Evolutionary conservation across 37 sponge, comb jelly and placozoan genomes (phyloP), one percentile per base, ranked within the genome.

Genomic region (Beroe forskalii): DNA sequence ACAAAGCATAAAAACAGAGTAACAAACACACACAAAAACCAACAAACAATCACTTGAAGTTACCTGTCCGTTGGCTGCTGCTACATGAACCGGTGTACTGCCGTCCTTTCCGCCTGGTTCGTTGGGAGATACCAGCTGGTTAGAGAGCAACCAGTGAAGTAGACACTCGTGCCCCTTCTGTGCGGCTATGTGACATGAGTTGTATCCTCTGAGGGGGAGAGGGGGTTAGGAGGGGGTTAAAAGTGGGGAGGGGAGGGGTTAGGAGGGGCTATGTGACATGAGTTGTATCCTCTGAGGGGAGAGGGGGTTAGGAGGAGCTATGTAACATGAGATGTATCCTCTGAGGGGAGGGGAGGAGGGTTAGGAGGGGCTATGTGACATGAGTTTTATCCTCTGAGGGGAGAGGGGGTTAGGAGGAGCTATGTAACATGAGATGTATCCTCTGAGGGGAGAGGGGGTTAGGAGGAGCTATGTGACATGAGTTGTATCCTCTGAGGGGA

Each of bases 311-410:
- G 39, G 12, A 32, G 39, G 23, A 39, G 14, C 39, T 6, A 20
- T n/a, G n/a, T n/a, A n/a, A n/a, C n/a, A n/a, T n/a, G n/a, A n/a
- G n/a, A n/a, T n/a, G n/a, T n/a, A n/a, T n/a, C n/a, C n/a, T n/a
- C n/a, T n/a, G n/a, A n/a, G n/a, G n/a, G n/a, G n/a, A n/a, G n/a
- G n/a, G n/a, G n/a, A n/a, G n/a, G n/a, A n/a, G n/a, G n/a, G n/a
- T n/a, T n/a, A n/a, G n/a, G 40, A 32, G 75, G 39, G 4, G 75
- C 75, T 38, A 72, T 72, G 40, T 72, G 75, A 30, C 75, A 72
- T 8, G 75, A 72, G 75, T 72, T 72, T 35, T 72, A 72, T 12
- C 75, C n/a, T n/a, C n/a, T n/a, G n/a, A n/a, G n/a, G n/a, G n/a
- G n/a, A n/a, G n/a, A n/a, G n/a, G n/a, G n/a, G n/a, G n/a, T n/a